Evolutionary conservation across 2,113 vertebrate genomes (phyloP).

Genomic region (Chloebia gouldiae): DNA sequence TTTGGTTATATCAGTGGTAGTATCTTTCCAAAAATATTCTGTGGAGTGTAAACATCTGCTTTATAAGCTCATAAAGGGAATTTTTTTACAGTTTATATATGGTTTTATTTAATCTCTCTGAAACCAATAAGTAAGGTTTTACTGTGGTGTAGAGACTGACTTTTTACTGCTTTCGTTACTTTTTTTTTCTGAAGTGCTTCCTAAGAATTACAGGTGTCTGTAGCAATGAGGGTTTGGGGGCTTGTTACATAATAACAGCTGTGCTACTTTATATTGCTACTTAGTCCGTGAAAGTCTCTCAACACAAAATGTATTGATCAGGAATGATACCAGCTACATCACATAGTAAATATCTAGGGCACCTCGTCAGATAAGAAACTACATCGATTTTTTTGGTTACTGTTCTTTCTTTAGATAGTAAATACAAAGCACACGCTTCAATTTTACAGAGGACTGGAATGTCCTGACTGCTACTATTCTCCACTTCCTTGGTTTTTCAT

Average conservation of each 20-base stretch:
- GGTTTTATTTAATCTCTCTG: slow-evolving; percentile 24
- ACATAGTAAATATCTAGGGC: neutral
- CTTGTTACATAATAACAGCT: neutral
- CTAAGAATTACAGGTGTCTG: neutral
- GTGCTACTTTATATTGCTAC: neutral
- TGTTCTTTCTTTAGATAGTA: neutral
- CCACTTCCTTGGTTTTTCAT: neutral
- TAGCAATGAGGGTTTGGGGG: neutral
- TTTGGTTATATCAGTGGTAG: neutral
- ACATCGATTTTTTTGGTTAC: neutral
- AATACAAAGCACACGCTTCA: neutral
- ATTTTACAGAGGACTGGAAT: neutral
- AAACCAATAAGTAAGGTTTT: neutral
- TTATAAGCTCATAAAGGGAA: neutral
- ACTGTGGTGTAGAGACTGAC: neutral
- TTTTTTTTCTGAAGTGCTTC: neutral
- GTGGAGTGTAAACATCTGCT: neutral
- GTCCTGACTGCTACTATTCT: neutral
- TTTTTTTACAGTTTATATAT: neutral
- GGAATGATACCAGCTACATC: neutral
- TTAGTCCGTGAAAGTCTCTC: neutral
- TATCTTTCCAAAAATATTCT: neutral
- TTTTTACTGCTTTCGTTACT: neutral
- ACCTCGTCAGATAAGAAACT: neutral
- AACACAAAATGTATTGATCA: neutral